phyloP scores from a whole-genome alignment of 2,113 vertebrate species.

The Todiramphus chloris region DNA sequence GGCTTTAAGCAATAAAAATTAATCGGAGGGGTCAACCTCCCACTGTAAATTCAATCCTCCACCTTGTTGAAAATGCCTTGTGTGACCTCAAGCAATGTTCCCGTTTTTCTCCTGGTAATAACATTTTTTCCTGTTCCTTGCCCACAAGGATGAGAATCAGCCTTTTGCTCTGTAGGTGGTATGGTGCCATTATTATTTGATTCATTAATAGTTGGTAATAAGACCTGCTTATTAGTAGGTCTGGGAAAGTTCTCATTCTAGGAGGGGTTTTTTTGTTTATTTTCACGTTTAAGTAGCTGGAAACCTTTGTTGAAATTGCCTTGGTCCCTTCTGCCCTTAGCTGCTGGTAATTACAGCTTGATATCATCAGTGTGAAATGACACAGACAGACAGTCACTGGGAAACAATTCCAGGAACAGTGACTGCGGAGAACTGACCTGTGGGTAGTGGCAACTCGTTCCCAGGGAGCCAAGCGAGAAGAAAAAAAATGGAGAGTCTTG shows the following conservation, averaged over 20 bases:
- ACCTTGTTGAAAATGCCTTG: not conserved
- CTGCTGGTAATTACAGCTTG: not conserved
- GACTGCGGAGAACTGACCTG: not conserved
- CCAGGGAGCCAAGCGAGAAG: not conserved
- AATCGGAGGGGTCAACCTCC: not conserved
- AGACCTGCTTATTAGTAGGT: not conserved
- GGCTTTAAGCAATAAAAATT: not conserved
- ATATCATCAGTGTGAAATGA: constrained; percentile 15
- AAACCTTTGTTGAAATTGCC: not conserved
- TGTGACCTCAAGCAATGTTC: not conserved
- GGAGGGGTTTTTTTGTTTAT: too few relatives aligned
- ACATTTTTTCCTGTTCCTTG: not conserved
- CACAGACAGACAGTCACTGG: not conserved
- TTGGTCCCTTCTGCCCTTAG: not conserved
- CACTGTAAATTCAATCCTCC: not conserved
- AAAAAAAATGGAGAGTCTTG: not conserved
- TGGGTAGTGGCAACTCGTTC: not conserved
- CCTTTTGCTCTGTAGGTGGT: not conserved
- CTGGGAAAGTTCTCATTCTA: not conserved
- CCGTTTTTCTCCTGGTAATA: not conserved
- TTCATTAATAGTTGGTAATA: not conserved
- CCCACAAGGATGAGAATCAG: not conserved
- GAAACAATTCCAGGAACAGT: constrained; percentile 29
- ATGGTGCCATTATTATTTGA: not conserved
- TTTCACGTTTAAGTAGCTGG: not conserved